Percentiles rank a stretch among this genome's conserved stretches.
Conservation (phyloP, 2,797 vertebrate genomes). For the Antrozous pallidus region DNA sequence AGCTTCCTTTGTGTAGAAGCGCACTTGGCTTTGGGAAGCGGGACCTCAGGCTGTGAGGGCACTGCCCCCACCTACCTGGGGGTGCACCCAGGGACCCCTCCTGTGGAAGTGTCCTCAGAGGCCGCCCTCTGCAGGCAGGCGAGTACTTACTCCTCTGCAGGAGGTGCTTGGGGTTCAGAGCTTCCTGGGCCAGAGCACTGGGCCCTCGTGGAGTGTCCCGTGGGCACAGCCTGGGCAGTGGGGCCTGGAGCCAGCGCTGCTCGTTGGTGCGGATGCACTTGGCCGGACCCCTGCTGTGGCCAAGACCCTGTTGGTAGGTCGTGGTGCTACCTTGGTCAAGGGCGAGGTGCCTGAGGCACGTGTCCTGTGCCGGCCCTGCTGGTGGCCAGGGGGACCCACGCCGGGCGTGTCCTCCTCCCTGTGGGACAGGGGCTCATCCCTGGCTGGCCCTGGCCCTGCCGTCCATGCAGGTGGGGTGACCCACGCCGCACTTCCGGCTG, state of each 20-base stretch:
- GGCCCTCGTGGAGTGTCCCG: too few species aligned
- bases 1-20: background rate
- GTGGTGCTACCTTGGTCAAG: background rate
- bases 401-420: background rate
- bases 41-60: background rate
- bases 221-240: background rate
- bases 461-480: fast-evolving
- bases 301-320: background rate
- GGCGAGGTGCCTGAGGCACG: background rate
- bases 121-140: background rate
- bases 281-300: background rate
- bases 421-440: too few species aligned
- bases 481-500: fast-evolving
- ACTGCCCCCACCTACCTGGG: too few species aligned
- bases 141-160: too few species aligned
- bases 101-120: too few species aligned
- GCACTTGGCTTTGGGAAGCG: background rate
- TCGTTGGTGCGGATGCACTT: fast-evolving
- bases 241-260: background rate
- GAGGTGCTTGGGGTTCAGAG: too few species aligned
- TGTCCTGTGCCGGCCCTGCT: fast-evolving
- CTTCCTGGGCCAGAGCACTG: background rate
- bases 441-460: background rate
- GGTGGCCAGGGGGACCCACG: background rate
- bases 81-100: background rate